Evolutionary conservation across 2,888 invertebrate genomes (phyloP).

Genomic region (Neoaliturus tenellus): DNA sequence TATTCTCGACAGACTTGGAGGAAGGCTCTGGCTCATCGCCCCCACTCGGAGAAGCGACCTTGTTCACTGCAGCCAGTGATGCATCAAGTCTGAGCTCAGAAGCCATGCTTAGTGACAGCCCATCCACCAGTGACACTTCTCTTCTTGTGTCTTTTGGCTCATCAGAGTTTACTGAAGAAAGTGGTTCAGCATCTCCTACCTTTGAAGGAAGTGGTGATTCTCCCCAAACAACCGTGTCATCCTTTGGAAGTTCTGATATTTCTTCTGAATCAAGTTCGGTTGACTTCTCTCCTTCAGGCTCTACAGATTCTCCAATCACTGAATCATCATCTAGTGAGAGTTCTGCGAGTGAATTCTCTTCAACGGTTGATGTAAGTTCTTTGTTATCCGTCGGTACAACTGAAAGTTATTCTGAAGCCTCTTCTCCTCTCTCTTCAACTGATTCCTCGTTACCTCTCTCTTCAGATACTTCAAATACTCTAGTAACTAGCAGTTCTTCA

Average conservation of each 20-base stretch:
- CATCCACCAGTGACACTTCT: conserved; percentile 42
- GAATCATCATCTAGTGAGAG: background rate
- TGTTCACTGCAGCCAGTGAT: background rate
- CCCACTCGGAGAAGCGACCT: background rate
- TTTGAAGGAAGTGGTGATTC: conserved; percentile 52
- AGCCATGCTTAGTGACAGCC: conserved; percentile 32
- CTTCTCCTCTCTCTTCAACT: background rate
- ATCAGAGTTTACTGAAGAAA: conserved; percentile 37
- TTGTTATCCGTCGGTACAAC: conserved; percentile 56
- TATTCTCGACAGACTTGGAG: conserved; percentile 46
- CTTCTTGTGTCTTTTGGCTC: conserved; percentile 29
- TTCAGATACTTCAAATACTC: conserved; percentile 60
- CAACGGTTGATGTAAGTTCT: conserved; percentile 30
- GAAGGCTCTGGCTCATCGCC: conserved; percentile 51
- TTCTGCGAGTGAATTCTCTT: background rate
- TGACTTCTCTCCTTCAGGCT: conserved; percentile 4
- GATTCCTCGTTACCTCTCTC: conserved; percentile 18
- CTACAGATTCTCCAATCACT: conserved; percentile 3
- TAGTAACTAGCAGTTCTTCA: conserved; percentile 64
- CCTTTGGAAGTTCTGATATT: conserved; percentile 30
- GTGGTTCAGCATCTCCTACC: background rate
- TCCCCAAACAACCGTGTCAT: background rate
- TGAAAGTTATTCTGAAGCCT: conserved; percentile 58
- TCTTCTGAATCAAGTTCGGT: conserved; percentile 9
- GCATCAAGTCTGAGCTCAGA: conserved; percentile 33